A percentile compares a stretch with the other conserved stretches of the same genome.
Evolutionary conservation across 2,113 vertebrate genomes (phyloP).

Genomic region (Eolophus roseicapilla): DNA sequence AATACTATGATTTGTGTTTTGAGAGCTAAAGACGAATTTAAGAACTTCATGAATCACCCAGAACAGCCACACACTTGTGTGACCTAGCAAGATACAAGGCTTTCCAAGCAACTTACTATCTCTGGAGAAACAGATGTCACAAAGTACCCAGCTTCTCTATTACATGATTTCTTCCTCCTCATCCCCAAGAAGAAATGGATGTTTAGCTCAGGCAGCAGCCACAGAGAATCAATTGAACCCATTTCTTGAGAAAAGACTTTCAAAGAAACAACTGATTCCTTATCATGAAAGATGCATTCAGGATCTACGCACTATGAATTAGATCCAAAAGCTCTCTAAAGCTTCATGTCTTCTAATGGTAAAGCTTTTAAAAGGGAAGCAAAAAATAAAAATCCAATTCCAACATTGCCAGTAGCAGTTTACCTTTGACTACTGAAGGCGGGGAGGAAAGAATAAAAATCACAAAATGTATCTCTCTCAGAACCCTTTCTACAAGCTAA

Average conservation of each 20-base stretch:
- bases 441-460: background rate
- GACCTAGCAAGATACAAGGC: background rate
- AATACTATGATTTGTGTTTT: background rate
- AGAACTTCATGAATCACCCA: background rate
- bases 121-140: background rate
- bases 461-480: background rate
- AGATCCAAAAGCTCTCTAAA: background rate
- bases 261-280: background rate
- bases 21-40: background rate
- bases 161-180: background rate
- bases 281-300: background rate
- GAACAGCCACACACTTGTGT: background rate
- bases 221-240: background rate
- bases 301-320: background rate
- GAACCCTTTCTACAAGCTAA: constrained; percentile 44
- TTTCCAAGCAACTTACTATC: background rate
- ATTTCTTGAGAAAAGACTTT: constrained; percentile 10
- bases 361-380: background rate
- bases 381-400: background rate
- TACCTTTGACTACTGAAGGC: background rate
- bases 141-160: background rate
- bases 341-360: background rate
- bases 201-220: background rate
- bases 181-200: background rate
- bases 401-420: background rate